These are phyloP conservation scores for Rhabdophis nuchalis DNA, from an alignment of 2,797 vertebrate species.

Conservation along the genomic window DNA sequence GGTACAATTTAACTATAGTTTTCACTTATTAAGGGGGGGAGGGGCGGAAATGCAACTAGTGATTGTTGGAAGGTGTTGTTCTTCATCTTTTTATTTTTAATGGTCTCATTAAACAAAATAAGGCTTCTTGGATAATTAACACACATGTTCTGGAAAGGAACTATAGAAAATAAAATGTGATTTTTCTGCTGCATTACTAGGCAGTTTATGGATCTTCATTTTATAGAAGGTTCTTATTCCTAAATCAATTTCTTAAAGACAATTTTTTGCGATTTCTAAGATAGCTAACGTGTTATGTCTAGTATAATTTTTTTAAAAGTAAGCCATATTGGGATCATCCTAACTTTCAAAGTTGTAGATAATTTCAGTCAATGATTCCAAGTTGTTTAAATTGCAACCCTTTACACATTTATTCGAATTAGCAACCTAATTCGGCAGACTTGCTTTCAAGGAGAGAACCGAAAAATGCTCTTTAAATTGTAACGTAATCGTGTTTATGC, in stretches of 20 bases:
- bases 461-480: background rate
- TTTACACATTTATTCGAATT: background rate
- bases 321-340: background rate
- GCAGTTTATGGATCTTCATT: background rate
- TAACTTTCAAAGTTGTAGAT: background rate
- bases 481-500: background rate
- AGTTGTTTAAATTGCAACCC: background rate
- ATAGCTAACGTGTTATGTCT: background rate
- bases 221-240: background rate
- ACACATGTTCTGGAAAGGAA: background rate
- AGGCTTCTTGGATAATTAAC: background rate
- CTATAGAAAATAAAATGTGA: background rate
- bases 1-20: background rate
- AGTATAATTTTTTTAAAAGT: background rate
- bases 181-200: background rate
- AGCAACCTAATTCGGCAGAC: background rate
- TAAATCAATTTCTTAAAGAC: background rate
- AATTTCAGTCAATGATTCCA: background rate
- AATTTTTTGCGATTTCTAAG: background rate
- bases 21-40: background rate
- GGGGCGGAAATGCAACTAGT: background rate
- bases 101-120: background rate
- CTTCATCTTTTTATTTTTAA: background rate
- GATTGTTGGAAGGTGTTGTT: background rate
- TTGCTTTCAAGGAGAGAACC: background rate